Base-by-base conservation (phyloP, 1,140 invertebrate species). In the Diprion similis region DNA sequence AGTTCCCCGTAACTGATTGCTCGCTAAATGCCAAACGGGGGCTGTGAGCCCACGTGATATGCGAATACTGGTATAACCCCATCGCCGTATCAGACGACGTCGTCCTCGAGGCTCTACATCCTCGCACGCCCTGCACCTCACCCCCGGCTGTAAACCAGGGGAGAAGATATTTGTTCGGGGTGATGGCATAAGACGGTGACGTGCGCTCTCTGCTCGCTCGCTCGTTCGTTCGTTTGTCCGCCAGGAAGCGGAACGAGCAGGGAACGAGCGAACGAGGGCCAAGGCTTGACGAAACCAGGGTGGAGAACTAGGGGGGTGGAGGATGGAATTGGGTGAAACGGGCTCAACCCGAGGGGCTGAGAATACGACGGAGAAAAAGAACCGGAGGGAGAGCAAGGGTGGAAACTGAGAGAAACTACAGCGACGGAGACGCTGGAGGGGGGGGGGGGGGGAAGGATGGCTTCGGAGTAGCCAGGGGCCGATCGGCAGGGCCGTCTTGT, bases 131-230 rank as follows among this genome's bases (percentile, higher is more conserved):
- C n/a, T n/a, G n/a, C n/a, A n/a, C n/a, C n/a, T n/a, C n/a, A n/a
- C 66, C 72, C 73, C 74, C 76, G 70, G 71, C 75, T 73, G 68
- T 48, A 71, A 19, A 72, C 73, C 71, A 73, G 77, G 71, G 72
- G 76, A 71, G 70, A 37, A 37, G 84, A 82, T 85, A 84, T 87
- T 88, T 88, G 85, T 85, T 87, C 85, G 85, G 81, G 82, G 84
- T 83, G 85, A 87, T 87, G 86, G 85, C 79, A 82, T 85, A 87
- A 87, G 86, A 86, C 85, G 86, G 85, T 88, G 86, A 87, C 85
- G 85, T 86, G 83, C 83, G 86, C 82, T 82, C 84, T 83, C 84
- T 68, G 8, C 66, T 45, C 66, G 18, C 15, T 45, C 66, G 66
- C 15, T 67, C 71, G 72, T 73, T 75, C 59, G 71, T 75, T 71